Conservation (phyloP, 2,888 invertebrate species). For the Hoplodrina blanda region DNA sequence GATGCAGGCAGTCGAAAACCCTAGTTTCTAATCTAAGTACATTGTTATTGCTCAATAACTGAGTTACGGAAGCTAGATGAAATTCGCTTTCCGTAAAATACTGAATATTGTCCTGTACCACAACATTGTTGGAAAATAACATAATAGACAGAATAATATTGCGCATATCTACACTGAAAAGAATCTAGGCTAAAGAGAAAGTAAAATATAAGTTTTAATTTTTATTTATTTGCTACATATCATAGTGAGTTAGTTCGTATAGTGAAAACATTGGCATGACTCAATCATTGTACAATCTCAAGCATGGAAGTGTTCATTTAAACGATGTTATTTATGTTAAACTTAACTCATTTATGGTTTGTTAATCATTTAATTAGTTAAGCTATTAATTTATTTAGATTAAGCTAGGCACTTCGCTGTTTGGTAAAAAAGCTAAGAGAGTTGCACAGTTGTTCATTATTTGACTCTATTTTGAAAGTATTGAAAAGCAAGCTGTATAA, state of each 20-base stretch:
- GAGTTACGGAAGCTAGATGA: neutral
- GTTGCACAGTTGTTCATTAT: conserved; percentile 57
- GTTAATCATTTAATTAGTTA: conserved; percentile 52
- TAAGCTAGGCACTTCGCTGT: conserved; percentile 59
- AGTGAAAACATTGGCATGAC: conserved; percentile 69
- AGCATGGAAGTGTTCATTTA: conserved; percentile 71
- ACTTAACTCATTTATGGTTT: conserved; percentile 49
- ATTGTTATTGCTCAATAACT: neutral
- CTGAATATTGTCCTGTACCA: neutral
- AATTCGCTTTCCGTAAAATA: neutral
- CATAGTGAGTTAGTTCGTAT: conserved; percentile 64
- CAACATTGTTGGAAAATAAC: neutral
- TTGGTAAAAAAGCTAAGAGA: conserved; percentile 37
- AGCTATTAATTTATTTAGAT: conserved; percentile 31
- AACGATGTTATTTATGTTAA: conserved; percentile 53
- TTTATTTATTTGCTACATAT: conserved; percentile 75
- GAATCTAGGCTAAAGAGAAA: conserved; percentile 60
- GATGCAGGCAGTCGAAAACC: neutral
- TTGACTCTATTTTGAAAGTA: conserved; percentile 29
- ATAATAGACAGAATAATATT: neutral
- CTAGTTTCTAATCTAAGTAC: neutral
- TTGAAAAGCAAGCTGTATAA: conserved; percentile 43
- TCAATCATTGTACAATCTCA: conserved; percentile 67
- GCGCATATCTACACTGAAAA: conserved; percentile 49
- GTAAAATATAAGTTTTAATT: conserved; percentile 61